phyloP scores from a whole-genome alignment of 2,888 invertebrate genomes.

The Petrolisthes manimaculis region DNA sequence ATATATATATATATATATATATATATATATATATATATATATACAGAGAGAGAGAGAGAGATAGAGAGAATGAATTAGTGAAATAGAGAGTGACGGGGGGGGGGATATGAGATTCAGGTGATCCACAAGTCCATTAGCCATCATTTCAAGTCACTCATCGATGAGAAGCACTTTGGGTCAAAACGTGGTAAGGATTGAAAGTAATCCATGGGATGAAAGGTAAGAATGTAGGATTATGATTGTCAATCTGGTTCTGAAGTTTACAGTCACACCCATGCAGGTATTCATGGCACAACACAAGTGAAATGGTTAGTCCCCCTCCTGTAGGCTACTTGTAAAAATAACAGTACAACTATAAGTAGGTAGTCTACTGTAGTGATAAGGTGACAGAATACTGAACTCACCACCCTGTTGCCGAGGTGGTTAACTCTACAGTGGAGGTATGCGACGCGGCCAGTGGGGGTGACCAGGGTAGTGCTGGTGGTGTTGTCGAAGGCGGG shows the following conservation, averaged over 20 bases:
- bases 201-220: too few species aligned
- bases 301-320: too few species aligned
- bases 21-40: neutral
- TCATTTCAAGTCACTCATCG: too few species aligned
- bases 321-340: too few species aligned
- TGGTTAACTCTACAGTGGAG: constrained; percentile 88
- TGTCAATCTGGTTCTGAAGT: too few species aligned
- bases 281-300: too few species aligned
- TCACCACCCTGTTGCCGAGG: constrained; percentile 89
- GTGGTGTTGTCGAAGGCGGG: constrained; percentile 64
- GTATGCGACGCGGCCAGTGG: constrained; percentile 82
- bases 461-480: constrained; percentile 42
- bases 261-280: too few species aligned
- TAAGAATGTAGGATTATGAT: too few species aligned
- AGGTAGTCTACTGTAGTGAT: neutral
- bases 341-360: neutral
- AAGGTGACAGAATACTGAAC: constrained; percentile 69
- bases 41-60: constrained; percentile 2
- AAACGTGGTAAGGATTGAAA: too few species aligned
- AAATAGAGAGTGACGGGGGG: neutral
- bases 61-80: neutral
- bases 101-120: neutral
- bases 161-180: too few species aligned
- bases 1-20: neutral
- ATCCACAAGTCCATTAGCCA: too few species aligned